Evolutionary conservation across 2,113 vertebrate genomes (phyloP).

Genomic region (Noctilio leporinus): DNA sequence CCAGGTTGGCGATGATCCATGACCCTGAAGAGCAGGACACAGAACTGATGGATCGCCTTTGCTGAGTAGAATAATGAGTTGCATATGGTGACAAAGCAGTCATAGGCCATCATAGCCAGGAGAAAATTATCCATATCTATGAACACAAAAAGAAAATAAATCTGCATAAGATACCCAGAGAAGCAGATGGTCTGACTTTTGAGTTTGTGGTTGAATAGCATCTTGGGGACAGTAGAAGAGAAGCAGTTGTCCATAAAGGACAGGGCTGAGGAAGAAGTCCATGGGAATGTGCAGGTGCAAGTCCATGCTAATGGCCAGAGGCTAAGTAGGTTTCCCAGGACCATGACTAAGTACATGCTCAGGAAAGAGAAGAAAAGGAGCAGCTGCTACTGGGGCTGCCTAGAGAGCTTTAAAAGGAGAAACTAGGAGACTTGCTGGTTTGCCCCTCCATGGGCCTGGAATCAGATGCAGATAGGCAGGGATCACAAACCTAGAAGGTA

Average conservation of each 20-base stretch:
- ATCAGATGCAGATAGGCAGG: not conserved
- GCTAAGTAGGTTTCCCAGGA: conserved; percentile 61
- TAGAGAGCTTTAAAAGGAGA: conserved; percentile 59
- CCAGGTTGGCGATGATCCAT: not conserved
- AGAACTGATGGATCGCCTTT: not conserved
- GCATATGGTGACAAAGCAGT: conserved; percentile 58
- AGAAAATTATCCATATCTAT: conserved; percentile 70
- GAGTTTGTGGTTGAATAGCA: conserved; percentile 42
- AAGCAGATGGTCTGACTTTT: conserved; percentile 54
- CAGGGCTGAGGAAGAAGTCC: conserved; percentile 71
- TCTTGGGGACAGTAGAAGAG: conserved; percentile 64
- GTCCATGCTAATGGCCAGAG: conserved; percentile 26
- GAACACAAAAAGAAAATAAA: conserved; percentile 54
- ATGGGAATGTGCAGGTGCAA: conserved; percentile 45
- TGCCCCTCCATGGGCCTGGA: not conserved
- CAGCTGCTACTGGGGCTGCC: not conserved
- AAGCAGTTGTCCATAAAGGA: conserved; percentile 69
- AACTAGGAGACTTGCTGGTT: conserved; percentile 7
- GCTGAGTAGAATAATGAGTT: conserved; percentile 58
- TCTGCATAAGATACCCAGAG: conserved; percentile 52
- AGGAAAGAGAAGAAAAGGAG: conserved; percentile 67
- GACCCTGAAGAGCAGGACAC: conserved; percentile 48
- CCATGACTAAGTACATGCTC: conserved; percentile 40
- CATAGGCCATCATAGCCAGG: conserved; percentile 71
- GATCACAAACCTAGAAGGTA: not conserved